Evolutionary conservation across 2,888 invertebrate genomes (phyloP).

Genomic region (Diogma glabrata): DNA sequence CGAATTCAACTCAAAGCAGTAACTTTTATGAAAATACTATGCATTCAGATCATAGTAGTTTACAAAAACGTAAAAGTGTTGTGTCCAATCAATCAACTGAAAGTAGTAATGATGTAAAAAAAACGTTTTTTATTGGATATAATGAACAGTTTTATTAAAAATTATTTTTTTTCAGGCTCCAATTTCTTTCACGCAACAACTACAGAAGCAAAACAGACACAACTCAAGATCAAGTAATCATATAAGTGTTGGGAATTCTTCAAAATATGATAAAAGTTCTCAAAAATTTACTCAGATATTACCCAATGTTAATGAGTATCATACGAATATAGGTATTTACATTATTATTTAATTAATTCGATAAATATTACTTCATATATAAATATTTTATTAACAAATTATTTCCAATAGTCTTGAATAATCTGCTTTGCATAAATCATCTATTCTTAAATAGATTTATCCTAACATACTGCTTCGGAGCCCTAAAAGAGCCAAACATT

Average conservation of each 20-base stretch:
- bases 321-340: constrained; percentile 30
- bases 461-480: too few species aligned
- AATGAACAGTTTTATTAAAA: constrained; percentile 5
- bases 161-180: constrained; percentile 39
- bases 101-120: constrained; percentile 37
- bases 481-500: too few species aligned
- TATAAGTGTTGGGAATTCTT: constrained; percentile 23
- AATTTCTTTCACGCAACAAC: constrained; percentile 84
- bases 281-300: constrained; percentile 32
- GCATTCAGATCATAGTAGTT: constrained; percentile 37
- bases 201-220: constrained; percentile 53
- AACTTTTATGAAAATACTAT: constrained; percentile 38
- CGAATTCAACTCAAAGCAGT: constrained; percentile 37
- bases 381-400: too few species aligned
- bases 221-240: constrained; percentile 32
- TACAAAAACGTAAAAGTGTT: constrained; percentile 38
- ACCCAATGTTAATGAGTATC: constrained; percentile 36
- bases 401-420: too few species aligned
- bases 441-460: too few species aligned
- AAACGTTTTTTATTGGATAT: background rate
- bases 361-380: too few species aligned
- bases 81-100: constrained; percentile 39
- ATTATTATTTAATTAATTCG: too few species aligned
- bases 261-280: constrained; percentile 26
- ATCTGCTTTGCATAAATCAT: too few species aligned